A percentile compares a stretch with the other conserved stretches of the same genome.
Conservation (phyloP, 2,797 vertebrate genomes). For the Rhodeus uyekii region DNA sequence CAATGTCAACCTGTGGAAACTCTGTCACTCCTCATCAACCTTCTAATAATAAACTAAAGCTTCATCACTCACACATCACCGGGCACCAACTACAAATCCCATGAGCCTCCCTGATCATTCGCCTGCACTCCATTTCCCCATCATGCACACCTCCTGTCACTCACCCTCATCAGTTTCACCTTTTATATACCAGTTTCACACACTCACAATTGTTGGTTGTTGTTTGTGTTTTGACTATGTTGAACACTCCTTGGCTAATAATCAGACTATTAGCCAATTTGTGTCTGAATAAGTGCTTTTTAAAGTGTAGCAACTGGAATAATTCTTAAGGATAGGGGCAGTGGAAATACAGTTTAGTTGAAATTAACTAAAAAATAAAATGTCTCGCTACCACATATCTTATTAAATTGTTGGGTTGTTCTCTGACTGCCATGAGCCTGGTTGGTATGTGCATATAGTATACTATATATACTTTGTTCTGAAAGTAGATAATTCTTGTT, state of each 20-base stretch:
- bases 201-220: too few species aligned
- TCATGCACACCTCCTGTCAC: too few species aligned
- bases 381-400: not conserved
- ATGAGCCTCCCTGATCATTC: too few species aligned
- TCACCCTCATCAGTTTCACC: too few species aligned
- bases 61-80: too few species aligned
- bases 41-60: conserved; percentile 17
- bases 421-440: not conserved
- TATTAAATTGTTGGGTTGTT: too few species aligned
- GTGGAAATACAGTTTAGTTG: not conserved
- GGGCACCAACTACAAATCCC: too few species aligned
- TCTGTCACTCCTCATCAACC: not conserved
- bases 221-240: too few species aligned
- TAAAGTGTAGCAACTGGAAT: not conserved
- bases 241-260: too few species aligned
- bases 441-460: not conserved
- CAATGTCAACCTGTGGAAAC: conserved; percentile 13
- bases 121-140: too few species aligned
- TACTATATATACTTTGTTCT: too few species aligned
- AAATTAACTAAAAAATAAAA: not conserved
- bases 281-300: conserved; percentile 17
- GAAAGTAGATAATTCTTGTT: not conserved
- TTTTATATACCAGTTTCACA: too few species aligned
- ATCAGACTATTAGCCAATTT: conserved; percentile 5
- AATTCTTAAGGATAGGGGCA: not conserved